A percentile compares a stretch with the other conserved stretches of the same genome.
Conservation (phyloP, 2,797 vertebrate species). For the Dendrocincla tyrannina region DNA sequence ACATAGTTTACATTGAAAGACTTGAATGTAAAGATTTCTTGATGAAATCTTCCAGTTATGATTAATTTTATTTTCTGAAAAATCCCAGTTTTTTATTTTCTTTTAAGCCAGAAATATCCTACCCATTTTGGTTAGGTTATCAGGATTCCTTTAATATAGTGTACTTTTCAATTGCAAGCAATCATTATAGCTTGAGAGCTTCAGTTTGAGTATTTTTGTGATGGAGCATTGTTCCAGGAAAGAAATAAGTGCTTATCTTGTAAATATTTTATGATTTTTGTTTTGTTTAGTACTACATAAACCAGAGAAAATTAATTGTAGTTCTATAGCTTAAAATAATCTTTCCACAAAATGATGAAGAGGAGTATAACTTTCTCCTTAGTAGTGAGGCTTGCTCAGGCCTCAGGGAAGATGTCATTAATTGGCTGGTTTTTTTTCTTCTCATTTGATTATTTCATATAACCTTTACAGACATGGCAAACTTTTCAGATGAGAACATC, state of each 20-base stretch:
- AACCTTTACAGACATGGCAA: not conserved
- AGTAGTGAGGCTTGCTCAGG: not conserved
- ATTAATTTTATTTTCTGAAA: not conserved
- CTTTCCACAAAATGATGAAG: not conserved
- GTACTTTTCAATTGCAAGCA: not conserved
- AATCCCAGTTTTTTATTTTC: accelerated
- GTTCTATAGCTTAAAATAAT: not conserved
- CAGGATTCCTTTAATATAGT: not conserved
- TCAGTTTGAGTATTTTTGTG: not conserved
- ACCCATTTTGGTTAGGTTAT: not conserved
- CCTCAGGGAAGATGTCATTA: not conserved
- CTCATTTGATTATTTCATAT: not conserved
- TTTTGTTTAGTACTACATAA: not conserved
- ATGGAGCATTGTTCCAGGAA: not conserved
- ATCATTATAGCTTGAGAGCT: not conserved
- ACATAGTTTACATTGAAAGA: not conserved
- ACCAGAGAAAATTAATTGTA: not conserved
- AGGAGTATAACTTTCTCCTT: not conserved
- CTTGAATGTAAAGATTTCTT: not conserved
- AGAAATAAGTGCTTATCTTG: not conserved
- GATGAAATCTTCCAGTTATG: not conserved
- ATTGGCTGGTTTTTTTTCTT: not conserved
- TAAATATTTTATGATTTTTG: not conserved
- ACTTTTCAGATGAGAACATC: not conserved
- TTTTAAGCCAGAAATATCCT: not conserved